Percentiles rank a stretch among this genome's conserved stretches.
Evolutionary conservation across 2,113 vertebrate species (phyloP).

Genomic region (Corvus moneduloides): DNA sequence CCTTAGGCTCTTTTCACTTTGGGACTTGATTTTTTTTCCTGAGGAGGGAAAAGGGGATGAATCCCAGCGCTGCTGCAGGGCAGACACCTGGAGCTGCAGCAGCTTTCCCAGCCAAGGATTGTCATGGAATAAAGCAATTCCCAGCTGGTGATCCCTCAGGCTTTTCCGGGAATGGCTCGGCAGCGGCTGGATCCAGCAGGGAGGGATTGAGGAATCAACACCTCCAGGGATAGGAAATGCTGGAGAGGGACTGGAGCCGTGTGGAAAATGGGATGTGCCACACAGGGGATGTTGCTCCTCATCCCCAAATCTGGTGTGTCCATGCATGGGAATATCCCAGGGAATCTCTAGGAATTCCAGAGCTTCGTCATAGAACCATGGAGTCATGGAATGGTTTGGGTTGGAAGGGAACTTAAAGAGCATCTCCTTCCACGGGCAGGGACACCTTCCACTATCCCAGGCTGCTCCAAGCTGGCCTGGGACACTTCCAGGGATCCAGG

Average conservation of each 20-base stretch:
- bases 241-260: fast-evolving
- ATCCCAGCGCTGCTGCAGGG: not conserved
- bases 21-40: not conserved
- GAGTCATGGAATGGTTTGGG: not conserved
- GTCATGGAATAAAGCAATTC: not conserved
- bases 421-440: not conserved
- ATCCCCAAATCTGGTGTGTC: not conserved
- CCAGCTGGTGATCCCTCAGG: not conserved
- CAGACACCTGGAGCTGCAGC: not conserved
- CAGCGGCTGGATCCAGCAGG: not conserved
- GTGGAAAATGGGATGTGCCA: not conserved
- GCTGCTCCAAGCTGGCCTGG: fast-evolving
- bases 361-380: fast-evolving
- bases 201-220: not conserved
- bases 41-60: fast-evolving
- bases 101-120: not conserved
- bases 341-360: not conserved
- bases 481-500: not conserved
- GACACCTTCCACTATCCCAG: not conserved
- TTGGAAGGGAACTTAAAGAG: fast-evolving
- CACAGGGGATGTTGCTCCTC: not conserved
- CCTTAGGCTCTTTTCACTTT: fast-evolving
- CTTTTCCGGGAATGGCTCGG: not conserved
- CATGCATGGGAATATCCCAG: fast-evolving
- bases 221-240: not conserved